A percentile compares a stretch with the other conserved stretches of the same genome.
phyloP scores from a whole-genome alignment of 2,888 invertebrate genomes.

The Trissoscelio sp. region DNA sequence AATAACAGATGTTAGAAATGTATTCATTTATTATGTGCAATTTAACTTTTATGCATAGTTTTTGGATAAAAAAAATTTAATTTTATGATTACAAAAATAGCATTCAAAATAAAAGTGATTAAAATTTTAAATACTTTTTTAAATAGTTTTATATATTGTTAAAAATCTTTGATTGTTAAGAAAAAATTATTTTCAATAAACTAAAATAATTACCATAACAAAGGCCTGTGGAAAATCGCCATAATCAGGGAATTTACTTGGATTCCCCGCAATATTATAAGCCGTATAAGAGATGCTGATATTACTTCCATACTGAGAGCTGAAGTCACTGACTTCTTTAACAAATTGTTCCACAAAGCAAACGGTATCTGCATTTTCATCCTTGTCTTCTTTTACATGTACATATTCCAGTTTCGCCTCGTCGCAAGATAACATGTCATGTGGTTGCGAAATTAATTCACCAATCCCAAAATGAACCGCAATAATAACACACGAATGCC shows the following conservation, averaged over 20 bases:
- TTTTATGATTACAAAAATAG: no score
- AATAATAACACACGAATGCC: background rate
- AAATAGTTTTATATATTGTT: no score
- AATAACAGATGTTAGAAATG: no score
- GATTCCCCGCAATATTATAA: slow-evolving; percentile 92
- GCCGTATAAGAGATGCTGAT: slow-evolving; percentile 95
- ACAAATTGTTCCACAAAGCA: slow-evolving; percentile 90
- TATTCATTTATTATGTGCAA: no score
- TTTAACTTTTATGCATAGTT: no score
- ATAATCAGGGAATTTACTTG: slow-evolving; percentile 93
- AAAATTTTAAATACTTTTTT: no score
- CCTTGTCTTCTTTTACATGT: slow-evolving; percentile 75
- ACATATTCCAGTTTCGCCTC: slow-evolving; percentile 79
- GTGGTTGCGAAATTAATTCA: slow-evolving; percentile 23
- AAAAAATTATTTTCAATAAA: background rate
- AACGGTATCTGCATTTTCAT: slow-evolving; percentile 76
- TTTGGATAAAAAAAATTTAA: no score
- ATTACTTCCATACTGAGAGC: slow-evolving; percentile 95
- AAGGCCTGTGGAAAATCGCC: slow-evolving; percentile 96
- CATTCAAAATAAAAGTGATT: no score
- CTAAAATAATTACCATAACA: slow-evolving; percentile 88
- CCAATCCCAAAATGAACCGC: background rate
- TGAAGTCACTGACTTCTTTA: slow-evolving; percentile 91
- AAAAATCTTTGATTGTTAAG: background rate
- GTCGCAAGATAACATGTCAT: slow-evolving; percentile 80